Conservation (phyloP, 2,888 invertebrate species). For the Camponotus fellah region DNA sequence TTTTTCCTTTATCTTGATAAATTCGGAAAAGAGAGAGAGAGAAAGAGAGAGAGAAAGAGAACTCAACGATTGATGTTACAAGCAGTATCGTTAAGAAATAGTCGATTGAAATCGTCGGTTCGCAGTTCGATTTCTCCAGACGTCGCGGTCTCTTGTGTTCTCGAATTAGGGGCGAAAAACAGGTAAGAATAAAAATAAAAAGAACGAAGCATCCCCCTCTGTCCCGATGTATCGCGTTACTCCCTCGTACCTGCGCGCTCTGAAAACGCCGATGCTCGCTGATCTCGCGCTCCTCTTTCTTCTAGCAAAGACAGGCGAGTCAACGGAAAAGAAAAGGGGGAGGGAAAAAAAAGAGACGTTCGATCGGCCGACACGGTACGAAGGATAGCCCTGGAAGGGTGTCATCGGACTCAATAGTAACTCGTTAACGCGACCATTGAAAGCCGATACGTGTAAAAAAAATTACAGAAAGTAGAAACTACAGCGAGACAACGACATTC, state of each 20-base stretch:
- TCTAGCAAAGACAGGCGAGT: constrained; percentile 30
- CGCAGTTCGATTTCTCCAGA: constrained; percentile 33
- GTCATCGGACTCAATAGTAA: constrained; percentile 76
- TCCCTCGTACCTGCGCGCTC: constrained; percentile 36
- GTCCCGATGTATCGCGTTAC: constrained; percentile 43
- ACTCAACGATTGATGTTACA: background rate
- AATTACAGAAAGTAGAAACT: constrained; percentile 50
- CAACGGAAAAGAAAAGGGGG: constrained; percentile 35
- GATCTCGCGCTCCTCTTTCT: constrained; percentile 44
- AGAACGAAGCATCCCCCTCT: constrained; percentile 29
- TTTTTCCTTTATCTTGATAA: constrained; percentile 61
- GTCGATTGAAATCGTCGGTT: constrained; percentile 3
- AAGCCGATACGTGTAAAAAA: constrained; percentile 53
- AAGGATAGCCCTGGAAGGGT: constrained; percentile 69
- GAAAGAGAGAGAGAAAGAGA: background rate
- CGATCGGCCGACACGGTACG: constrained; percentile 61
- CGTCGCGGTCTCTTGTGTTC: constrained; percentile 27
- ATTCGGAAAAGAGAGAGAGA: background rate
- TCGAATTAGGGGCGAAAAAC: constrained; percentile 40
- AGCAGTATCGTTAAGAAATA: constrained; percentile 19
- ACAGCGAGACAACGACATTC: constrained; percentile 27
- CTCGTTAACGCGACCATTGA: constrained; percentile 82
- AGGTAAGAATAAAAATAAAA: constrained; percentile 41
- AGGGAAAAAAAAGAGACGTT: constrained; percentile 61
- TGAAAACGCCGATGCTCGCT: constrained; percentile 37